Evolutionary conservation across 1,140 invertebrate species (phyloP).

Genomic region (Diorhabda carinulata): DNA sequence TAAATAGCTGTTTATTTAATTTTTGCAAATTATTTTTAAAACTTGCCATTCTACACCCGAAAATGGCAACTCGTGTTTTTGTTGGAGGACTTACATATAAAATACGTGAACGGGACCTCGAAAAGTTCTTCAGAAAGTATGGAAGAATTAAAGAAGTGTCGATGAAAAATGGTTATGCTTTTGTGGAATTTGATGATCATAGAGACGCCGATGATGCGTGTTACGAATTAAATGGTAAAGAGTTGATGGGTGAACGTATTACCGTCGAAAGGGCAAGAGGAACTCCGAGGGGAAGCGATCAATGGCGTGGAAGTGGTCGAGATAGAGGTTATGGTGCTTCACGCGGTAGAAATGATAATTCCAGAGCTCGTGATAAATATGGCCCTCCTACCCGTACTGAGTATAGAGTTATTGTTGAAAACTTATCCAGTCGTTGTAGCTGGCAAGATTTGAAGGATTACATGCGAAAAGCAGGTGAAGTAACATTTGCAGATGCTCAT

Average conservation of each 20-base stretch:
- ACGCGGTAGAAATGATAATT: conserved; percentile 38
- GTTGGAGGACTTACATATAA: conserved; percentile 91
- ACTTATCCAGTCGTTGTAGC: conserved; percentile 94
- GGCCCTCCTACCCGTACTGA: conserved; percentile 96
- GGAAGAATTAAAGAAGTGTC: conserved; percentile 93
- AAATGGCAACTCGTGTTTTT: conserved; percentile 85
- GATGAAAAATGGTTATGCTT: conserved; percentile 98
- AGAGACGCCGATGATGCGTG: conserved; percentile 98
- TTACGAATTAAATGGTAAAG: conserved; percentile 96
- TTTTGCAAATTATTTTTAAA: background rate
- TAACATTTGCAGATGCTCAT: conserved; percentile 93
- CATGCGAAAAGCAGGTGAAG: conserved; percentile 96
- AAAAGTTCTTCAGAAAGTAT: conserved; percentile 97
- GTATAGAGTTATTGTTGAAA: conserved; percentile 94
- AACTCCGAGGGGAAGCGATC: conserved; percentile 61
- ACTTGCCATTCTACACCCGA: conserved; percentile 9
- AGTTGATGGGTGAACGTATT: conserved; percentile 88
- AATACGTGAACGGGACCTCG: conserved; percentile 92
- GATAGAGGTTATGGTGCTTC: conserved; percentile 29
- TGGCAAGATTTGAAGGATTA: conserved; percentile 94
- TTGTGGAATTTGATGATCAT: conserved; percentile 92
- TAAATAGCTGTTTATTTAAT: background rate
- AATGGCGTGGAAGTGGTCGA: conserved; percentile 40
- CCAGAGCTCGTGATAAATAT: conserved; percentile 59
- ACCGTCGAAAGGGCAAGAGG: conserved; percentile 81